Evolutionary conservation across 2,888 invertebrate genomes (phyloP).

Genomic region (Scrobipalpa atriplicella): DNA sequence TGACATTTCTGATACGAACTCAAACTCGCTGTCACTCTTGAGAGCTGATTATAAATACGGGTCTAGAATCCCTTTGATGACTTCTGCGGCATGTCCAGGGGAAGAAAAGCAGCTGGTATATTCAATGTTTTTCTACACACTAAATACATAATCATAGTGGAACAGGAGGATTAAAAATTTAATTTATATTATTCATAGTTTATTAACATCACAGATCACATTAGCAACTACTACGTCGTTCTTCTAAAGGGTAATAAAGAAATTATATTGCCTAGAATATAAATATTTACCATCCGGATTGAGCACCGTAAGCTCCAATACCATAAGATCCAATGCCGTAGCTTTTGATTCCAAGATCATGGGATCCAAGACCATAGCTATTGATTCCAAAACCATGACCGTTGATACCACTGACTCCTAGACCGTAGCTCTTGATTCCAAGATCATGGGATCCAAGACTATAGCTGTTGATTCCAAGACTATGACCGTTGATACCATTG

Average conservation of each 20-base stretch:
- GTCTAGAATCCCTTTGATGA: too few species aligned
- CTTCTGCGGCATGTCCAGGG: too few species aligned
- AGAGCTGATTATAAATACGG: too few species aligned
- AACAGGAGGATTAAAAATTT: background rate
- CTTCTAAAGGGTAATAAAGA: background rate
- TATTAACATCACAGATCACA: constrained; percentile 14
- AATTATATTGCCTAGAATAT: background rate
- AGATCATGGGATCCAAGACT: background rate
- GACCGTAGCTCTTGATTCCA: constrained; percentile 36
- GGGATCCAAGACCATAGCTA: background rate
- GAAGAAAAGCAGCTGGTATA: too few species aligned
- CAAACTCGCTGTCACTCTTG: too few species aligned
- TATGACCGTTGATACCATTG: background rate
- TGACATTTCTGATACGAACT: too few species aligned
- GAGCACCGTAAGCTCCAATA: constrained; percentile 22
- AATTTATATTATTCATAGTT: constrained; percentile 3
- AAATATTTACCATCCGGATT: constrained; percentile 27
- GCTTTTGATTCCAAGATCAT: background rate
- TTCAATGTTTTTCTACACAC: too few species aligned
- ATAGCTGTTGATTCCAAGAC: background rate
- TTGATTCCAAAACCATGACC: background rate
- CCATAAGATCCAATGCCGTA: constrained; percentile 42
- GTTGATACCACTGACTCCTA: too few species aligned
- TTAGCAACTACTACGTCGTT: constrained; percentile 3
- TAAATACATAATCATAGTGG: too few species aligned